A percentile compares a stretch with the other conserved stretches of the same genome.
Evolutionary conservation across 2,113 vertebrate species (phyloP).

Genomic region (Lophotis ruficrista): DNA sequence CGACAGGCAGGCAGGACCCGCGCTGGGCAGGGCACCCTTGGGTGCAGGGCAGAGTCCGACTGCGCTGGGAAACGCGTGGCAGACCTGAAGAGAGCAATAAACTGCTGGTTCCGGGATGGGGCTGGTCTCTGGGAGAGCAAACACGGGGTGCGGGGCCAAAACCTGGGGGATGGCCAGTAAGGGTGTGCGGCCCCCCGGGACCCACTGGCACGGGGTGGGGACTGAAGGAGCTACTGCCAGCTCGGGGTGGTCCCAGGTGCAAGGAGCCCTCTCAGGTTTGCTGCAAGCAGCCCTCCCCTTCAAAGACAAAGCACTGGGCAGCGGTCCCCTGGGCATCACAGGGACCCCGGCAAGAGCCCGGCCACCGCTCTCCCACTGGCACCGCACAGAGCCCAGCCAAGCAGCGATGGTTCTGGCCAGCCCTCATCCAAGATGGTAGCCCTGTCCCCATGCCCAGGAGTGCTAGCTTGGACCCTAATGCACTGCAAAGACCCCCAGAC

Average conservation of each 20-base stretch:
- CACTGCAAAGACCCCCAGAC: too few relatives aligned
- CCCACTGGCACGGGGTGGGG: rapidly evolving
- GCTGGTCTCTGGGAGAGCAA: neutral
- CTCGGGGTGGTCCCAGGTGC: neutral
- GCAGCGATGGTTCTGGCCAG: rapidly evolving
- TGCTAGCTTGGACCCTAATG: rapidly evolving
- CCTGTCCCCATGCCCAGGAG: neutral
- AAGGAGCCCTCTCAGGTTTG: neutral
- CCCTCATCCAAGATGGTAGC: too few relatives aligned
- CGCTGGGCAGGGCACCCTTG: neutral
- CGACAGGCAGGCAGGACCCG: rapidly evolving
- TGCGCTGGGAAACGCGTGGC: rapidly evolving
- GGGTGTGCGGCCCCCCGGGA: rapidly evolving
- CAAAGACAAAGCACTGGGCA: rapidly evolving
- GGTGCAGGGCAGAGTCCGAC: neutral
- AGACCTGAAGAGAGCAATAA: neutral
- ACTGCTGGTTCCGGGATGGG: rapidly evolving
- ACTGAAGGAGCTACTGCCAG: rapidly evolving
- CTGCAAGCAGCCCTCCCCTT: neutral
- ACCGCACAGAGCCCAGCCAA: rapidly evolving
- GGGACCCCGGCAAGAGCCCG: neutral
- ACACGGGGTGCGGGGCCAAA: rapidly evolving
- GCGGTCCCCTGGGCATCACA: neutral
- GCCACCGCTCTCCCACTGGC: neutral
- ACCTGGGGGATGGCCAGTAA: too few relatives aligned